Percentiles rank a stretch among this genome's conserved stretches.
Conservation (phyloP, 2,888 invertebrate species). For the Amphipoea oculea region DNA sequence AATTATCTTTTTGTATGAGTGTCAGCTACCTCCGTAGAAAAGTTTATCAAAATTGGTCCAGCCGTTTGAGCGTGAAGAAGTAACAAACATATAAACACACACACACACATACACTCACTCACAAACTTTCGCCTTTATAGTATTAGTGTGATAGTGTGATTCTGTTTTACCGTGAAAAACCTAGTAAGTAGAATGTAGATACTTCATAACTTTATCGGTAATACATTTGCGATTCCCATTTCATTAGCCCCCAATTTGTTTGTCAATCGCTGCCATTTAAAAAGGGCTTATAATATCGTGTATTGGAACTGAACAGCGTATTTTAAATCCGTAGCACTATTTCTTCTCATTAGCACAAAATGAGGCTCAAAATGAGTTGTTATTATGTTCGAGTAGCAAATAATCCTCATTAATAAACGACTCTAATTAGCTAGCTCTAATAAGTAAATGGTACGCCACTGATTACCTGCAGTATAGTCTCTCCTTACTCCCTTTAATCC, state of each 20-base stretch:
- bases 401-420: constrained; percentile 41
- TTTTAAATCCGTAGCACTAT: constrained; percentile 24
- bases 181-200: neutral
- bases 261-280: neutral
- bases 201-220: neutral
- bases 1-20: neutral
- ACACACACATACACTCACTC: no score
- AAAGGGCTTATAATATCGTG: neutral
- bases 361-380: constrained; percentile 7
- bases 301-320: neutral
- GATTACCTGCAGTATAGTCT: neutral
- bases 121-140: no score
- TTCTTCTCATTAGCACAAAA: constrained; percentile 26
- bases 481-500: neutral
- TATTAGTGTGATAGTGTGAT: no score
- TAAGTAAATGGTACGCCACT: neutral
- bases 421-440: constrained; percentile 46
- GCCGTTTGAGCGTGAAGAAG: no score
- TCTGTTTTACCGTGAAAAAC: neutral
- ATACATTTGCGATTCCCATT: neutral
- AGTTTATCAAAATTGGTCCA: no score
- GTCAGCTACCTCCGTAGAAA: no score
- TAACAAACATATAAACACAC: no score
- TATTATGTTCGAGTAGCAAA: constrained; percentile 28
- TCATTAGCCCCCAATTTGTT: neutral